phyloP scores from a whole-genome alignment of 1,140 invertebrate species.

The Sycobia sp. region DNA sequence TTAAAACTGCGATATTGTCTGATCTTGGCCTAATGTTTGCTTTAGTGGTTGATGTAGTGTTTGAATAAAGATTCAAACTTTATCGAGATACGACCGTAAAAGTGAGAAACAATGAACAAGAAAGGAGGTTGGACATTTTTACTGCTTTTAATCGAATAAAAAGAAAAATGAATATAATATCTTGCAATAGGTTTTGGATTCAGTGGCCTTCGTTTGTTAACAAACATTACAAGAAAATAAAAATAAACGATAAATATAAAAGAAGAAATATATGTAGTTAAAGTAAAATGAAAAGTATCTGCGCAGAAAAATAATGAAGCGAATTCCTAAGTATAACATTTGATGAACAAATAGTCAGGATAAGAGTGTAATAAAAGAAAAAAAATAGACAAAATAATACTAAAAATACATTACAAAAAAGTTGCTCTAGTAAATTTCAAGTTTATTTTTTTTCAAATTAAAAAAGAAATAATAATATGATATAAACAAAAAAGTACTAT shows the following conservation, averaged over 20 bases:
- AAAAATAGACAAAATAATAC: constrained; percentile 17
- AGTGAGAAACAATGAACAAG: neutral
- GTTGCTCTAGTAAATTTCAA: constrained; percentile 35
- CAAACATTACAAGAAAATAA: constrained; percentile 25
- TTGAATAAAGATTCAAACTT: neutral
- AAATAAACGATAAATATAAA: constrained; percentile 24
- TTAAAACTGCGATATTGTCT: constrained; percentile 20
- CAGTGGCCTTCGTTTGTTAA: constrained; percentile 53
- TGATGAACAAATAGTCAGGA: constrained; percentile 32
- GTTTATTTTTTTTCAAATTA: too few relatives aligned
- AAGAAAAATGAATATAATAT: constrained; percentile 28
- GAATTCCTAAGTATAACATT: constrained; percentile 22
- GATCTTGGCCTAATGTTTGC: constrained; percentile 40
- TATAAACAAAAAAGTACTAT: too few relatives aligned
- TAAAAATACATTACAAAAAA: constrained; percentile 13
- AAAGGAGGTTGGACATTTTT: neutral
- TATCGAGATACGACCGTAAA: too few relatives aligned
- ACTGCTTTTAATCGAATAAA: neutral
- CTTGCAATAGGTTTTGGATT: constrained; percentile 48
- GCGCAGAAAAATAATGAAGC: constrained; percentile 1
- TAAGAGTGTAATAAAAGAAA: neutral
- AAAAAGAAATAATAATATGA: too few relatives aligned
- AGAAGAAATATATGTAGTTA: constrained; percentile 27
- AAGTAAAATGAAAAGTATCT: constrained; percentile 16
- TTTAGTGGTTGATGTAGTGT: constrained; percentile 1